These are phyloP conservation scores for Ptilonorhynchus violaceus DNA, from an alignment of 2,113 vertebrate genomes.

Conservation along the genomic window DNA sequence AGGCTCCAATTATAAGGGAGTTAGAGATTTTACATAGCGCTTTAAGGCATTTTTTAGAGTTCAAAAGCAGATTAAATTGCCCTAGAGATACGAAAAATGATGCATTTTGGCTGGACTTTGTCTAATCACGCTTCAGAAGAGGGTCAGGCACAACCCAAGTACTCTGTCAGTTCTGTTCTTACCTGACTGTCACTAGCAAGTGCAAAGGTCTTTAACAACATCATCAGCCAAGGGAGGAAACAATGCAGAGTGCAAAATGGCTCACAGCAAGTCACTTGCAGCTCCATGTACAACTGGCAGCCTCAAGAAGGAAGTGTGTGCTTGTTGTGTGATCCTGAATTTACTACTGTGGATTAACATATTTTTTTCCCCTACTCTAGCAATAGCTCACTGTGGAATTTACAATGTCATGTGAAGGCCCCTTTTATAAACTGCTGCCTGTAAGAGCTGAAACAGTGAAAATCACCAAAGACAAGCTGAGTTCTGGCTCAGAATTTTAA, in stretches of 20 bases:
- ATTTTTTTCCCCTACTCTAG: not conserved
- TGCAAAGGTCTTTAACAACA: not conserved
- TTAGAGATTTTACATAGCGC: not conserved
- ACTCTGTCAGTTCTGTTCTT: not conserved
- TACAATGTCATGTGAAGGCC: not conserved
- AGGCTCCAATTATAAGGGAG: not conserved
- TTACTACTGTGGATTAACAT: not conserved
- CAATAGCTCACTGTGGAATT: not conserved
- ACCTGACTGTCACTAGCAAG: not conserved
- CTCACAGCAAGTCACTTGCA: conserved; percentile 1
- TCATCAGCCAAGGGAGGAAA: not conserved
- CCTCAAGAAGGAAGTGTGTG: not conserved
- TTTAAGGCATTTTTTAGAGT: not conserved
- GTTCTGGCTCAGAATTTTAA: conserved; percentile 34
- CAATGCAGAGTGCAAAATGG: not conserved
- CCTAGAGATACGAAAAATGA: not conserved
- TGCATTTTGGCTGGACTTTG: not conserved
- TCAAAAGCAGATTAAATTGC: not conserved
- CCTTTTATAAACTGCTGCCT: conserved; percentile 19
- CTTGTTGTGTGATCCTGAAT: conserved; percentile 21
- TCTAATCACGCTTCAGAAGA: not conserved
- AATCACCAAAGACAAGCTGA: not conserved
- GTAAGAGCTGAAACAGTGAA: not conserved
- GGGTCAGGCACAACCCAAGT: not conserved
- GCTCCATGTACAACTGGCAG: not conserved